A percentile compares a stretch with the other conserved stretches of the same genome.
phyloP scores from a whole-genome alignment of 2,888 invertebrate genomes.

The Pegoplata infirma region DNA sequence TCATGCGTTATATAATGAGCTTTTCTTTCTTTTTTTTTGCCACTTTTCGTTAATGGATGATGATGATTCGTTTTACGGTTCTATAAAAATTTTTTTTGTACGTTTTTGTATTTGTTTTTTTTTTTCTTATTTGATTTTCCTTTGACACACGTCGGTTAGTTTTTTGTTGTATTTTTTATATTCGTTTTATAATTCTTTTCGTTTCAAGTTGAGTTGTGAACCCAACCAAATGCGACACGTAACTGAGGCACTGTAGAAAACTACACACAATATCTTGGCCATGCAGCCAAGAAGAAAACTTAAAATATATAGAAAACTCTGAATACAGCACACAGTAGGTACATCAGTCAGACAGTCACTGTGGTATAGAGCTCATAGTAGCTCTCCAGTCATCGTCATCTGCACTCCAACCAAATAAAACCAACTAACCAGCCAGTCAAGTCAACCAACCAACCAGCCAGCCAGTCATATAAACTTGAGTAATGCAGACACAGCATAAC shows the following conservation, averaged over 20 bases:
- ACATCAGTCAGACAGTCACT: no score
- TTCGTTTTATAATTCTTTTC: slow-evolving; percentile 27
- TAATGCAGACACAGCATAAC: slow-evolving; percentile 32
- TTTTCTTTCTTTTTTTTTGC: slow-evolving; percentile 18
- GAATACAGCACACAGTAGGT: slow-evolving; percentile 40
- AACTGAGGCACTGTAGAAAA: slow-evolving; percentile 71
- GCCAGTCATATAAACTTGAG: slow-evolving; percentile 12
- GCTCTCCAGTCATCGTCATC: slow-evolving; percentile 37
- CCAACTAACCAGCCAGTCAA: slow-evolving; percentile 22
- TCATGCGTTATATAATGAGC: slow-evolving; percentile 45
- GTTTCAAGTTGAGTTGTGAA: slow-evolving; percentile 71
- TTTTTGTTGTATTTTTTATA: no score
- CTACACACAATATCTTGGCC: slow-evolving; percentile 65
- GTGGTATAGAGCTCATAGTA: no score
- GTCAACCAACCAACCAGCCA: slow-evolving; percentile 29
- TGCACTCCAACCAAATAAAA: slow-evolving; percentile 42
- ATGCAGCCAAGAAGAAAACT: slow-evolving; percentile 59
- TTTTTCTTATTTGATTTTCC: slow-evolving; percentile 26
- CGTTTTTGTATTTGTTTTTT: background rate
- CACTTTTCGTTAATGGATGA: slow-evolving; percentile 25
- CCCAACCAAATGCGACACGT: slow-evolving; percentile 78
- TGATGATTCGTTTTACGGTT: slow-evolving; percentile 8
- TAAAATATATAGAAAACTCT: slow-evolving; percentile 45
- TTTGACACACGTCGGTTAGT: slow-evolving; percentile 43
- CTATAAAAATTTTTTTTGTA: slow-evolving; percentile 12